Conservation (phyloP, 2,797 vertebrate genomes). For the Australoheros facetus region DNA sequence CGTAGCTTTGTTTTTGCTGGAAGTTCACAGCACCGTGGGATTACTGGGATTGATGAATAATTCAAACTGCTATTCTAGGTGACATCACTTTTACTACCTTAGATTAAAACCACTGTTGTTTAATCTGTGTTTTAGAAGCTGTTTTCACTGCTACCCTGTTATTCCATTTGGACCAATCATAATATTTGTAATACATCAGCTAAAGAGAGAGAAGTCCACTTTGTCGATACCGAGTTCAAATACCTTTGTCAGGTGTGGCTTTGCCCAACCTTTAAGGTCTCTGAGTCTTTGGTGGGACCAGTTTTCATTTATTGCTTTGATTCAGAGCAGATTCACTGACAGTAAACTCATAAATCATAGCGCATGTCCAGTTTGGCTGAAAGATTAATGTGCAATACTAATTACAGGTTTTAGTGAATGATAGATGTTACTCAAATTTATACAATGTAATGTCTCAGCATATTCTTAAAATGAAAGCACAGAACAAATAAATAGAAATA, state of each 20-base stretch:
- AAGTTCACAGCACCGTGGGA: neutral
- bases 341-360: neutral
- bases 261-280: neutral
- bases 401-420: too few relatives aligned
- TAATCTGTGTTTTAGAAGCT: too few relatives aligned
- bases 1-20: neutral
- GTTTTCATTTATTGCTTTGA: neutral
- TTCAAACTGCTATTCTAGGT: neutral
- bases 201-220: too few relatives aligned
- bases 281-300: neutral
- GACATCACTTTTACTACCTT: neutral
- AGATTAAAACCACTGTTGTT: neutral
- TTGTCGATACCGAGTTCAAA: too few relatives aligned
- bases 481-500: neutral
- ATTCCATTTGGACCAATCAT: neutral
- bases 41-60: neutral
- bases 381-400: neutral
- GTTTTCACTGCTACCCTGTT: neutral
- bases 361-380: too few relatives aligned
- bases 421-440: neutral
- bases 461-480: neutral
- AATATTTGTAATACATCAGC: too few relatives aligned
- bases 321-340: neutral
- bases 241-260: too few relatives aligned
- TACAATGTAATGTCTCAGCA: neutral